Conservation (phyloP, 2,888 invertebrate genomes). For the Leucophenga montana region DNA sequence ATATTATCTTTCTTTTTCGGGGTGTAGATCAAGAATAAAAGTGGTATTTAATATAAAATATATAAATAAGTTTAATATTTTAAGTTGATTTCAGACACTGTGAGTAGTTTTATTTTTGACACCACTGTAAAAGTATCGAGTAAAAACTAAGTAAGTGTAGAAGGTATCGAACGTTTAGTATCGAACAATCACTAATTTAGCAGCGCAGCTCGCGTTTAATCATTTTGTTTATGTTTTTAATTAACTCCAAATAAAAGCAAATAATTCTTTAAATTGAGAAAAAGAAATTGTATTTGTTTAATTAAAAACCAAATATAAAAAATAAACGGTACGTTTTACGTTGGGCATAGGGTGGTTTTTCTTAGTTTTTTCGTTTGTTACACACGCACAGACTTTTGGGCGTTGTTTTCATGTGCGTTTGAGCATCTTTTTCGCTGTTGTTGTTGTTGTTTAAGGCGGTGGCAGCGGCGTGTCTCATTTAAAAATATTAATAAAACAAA, state of each 20-base stretch:
- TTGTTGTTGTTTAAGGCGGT: not conserved
- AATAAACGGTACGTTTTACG: constrained; percentile 1
- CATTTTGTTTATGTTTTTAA: constrained; percentile 27
- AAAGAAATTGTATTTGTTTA: not conserved
- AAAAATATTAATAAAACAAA: not conserved
- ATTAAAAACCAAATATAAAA: not conserved
- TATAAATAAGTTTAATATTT: no score
- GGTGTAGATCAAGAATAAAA: no score
- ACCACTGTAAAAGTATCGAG: no score
- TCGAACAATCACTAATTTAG: no score
- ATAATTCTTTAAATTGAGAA: not conserved
- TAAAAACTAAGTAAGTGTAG: no score
- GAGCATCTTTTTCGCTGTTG: constrained; percentile 6
- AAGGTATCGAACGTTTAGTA: no score
- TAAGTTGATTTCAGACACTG: no score
- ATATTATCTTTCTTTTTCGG: no score
- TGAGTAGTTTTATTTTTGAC: no score
- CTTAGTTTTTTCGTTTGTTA: not conserved
- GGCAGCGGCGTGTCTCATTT: not conserved
- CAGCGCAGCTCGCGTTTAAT: constrained; percentile 1
- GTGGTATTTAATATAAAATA: no score
- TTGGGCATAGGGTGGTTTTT: not conserved
- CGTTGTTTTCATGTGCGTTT: constrained; percentile 18
- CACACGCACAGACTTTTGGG: not conserved
- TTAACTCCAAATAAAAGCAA: not conserved